phyloP scores from a whole-genome alignment of 2,888 invertebrate species.

The Incurvaria masculella region DNA sequence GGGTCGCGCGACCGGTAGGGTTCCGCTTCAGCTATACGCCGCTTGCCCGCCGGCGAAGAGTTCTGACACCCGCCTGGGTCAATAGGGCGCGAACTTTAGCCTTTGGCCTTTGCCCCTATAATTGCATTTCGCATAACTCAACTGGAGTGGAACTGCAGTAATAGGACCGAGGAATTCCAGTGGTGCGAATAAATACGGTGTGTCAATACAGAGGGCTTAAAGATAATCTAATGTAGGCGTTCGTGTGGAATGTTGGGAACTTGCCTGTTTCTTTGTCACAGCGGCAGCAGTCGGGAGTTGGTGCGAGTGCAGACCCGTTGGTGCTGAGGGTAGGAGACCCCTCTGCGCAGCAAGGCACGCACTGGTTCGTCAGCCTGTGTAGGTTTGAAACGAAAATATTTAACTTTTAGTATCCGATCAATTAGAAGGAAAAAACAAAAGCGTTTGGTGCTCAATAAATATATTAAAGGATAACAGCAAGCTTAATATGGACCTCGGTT shows the following conservation, averaged over 20 bases:
- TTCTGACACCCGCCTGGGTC: slow-evolving; percentile 67
- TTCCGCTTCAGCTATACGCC: slow-evolving; percentile 59
- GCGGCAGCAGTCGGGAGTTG: slow-evolving; percentile 57
- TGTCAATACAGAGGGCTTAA: no score
- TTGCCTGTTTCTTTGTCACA: slow-evolving; percentile 69
- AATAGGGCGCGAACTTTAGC: slow-evolving; percentile 8
- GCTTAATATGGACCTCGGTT: no score
- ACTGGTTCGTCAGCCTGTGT: slow-evolving; percentile 66
- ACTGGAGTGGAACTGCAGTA: no score
- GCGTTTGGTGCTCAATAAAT: no score
- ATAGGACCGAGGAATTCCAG: no score
- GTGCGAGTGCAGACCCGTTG: slow-evolving; percentile 12
- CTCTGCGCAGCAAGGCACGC: slow-evolving; percentile 69
- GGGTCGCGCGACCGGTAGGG: neutral
- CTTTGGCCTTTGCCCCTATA: neutral
- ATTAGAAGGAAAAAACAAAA: no score
- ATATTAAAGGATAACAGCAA: no score
- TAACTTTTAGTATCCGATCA: no score
- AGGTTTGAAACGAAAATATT: no score
- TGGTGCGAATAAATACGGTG: no score
- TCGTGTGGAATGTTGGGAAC: no score
- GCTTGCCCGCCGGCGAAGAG: slow-evolving; percentile 68
- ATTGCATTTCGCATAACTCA: neutral
- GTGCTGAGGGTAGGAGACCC: slow-evolving; percentile 27
- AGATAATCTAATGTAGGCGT: no score